A percentile compares a stretch with the other conserved stretches of the same genome.
Evolutionary conservation across 2,888 invertebrate species (phyloP).

Genomic region (Hyposoter didymator): DNA sequence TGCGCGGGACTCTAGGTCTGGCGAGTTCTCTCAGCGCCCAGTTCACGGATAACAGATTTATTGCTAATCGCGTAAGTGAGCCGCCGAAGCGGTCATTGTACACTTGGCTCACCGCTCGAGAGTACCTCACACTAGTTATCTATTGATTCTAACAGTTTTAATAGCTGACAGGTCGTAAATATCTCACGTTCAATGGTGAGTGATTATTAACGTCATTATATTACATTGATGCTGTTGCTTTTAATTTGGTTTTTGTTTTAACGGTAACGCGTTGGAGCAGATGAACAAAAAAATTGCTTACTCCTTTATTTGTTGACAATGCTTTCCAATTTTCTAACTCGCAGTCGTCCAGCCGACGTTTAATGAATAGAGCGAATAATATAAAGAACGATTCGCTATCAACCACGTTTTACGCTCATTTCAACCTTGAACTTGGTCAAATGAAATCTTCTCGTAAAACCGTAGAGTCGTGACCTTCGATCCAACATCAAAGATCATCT

Average conservation of each 20-base stretch:
- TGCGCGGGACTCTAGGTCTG: conserved; percentile 23
- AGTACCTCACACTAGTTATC: conserved; percentile 26
- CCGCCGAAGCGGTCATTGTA: conserved; percentile 58
- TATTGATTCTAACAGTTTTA: conserved; percentile 47
- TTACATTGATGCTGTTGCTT: neutral
- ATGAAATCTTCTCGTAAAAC: conserved; percentile 3
- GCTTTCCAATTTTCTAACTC: neutral
- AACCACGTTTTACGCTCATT: neutral
- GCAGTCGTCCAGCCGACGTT: neutral
- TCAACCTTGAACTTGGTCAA: conserved; percentile 15
- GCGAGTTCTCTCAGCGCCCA: conserved; percentile 41
- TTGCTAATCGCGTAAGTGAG: conserved; percentile 56
- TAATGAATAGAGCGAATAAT: neutral
- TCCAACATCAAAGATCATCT: conserved; percentile 5
- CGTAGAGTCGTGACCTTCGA: conserved; percentile 39
- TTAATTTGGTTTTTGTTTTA: conserved; percentile 9
- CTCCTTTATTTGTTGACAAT: neutral
- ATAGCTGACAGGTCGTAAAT: conserved; percentile 54
- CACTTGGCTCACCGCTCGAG: conserved; percentile 36
- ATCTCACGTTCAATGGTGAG: conserved; percentile 11
- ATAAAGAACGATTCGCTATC: neutral
- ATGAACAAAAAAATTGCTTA: neutral
- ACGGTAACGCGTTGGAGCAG: conserved; percentile 4
- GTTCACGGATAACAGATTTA: conserved; percentile 65
- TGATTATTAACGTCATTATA: conserved; percentile 51